Conservation (phyloP, 2,797 vertebrate species). For the Moxostoma hubbsi region DNA sequence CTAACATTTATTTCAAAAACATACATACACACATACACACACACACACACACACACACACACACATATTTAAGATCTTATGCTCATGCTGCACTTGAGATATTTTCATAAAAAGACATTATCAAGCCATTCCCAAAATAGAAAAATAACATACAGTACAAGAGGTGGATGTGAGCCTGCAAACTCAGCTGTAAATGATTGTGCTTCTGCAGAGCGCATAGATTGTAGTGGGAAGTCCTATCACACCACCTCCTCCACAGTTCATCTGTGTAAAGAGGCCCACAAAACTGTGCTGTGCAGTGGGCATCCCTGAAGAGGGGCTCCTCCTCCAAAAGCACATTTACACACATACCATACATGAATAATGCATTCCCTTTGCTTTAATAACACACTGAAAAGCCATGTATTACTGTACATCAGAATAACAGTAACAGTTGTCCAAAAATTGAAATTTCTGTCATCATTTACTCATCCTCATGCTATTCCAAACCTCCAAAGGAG, state of each 20-base stretch:
- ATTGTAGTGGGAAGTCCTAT: conserved; percentile 21
- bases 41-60: neutral
- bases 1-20: neutral
- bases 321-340: conserved; percentile 50
- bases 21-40: neutral
- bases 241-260: conserved; percentile 38
- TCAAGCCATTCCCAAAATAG: conserved; percentile 1
- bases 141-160: neutral
- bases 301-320: conserved; percentile 53
- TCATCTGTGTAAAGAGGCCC: conserved; percentile 33
- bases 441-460: no score
- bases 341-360: conserved; percentile 37
- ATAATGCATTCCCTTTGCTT: conserved; percentile 31
- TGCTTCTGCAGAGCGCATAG: conserved; percentile 1
- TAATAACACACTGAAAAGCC: conserved; percentile 11
- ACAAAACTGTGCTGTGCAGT: conserved; percentile 43
- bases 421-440: neutral
- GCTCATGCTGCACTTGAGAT: neutral
- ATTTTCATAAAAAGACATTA: neutral
- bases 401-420: neutral
- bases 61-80: neutral
- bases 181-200: conserved; percentile 10
- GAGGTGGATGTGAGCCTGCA: neutral
- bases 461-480: no score
- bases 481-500: no score